Conservation (phyloP, 2,797 vertebrate genomes). For the Oreochromis grahami region DNA sequence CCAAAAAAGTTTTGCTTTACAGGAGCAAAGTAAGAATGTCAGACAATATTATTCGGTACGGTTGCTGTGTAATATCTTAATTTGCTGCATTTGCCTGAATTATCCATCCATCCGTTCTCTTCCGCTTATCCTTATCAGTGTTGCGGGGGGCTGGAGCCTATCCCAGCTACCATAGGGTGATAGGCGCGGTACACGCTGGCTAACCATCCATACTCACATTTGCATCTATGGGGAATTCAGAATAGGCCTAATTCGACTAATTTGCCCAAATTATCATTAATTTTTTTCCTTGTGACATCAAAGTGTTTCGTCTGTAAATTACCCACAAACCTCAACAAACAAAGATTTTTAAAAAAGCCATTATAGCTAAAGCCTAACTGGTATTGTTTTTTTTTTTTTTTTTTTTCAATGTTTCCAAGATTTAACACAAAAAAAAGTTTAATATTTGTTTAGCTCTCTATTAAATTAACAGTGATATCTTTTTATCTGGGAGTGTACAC, state of each 20-base stretch:
- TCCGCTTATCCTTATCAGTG: neutral
- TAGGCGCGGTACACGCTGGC: neutral
- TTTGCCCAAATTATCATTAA: neutral
- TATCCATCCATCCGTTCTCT: rapidly evolving
- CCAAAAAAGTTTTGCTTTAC: neutral
- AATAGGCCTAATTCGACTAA: neutral
- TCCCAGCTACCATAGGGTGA: neutral
- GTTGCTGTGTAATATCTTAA: neutral
- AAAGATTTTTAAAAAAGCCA: neutral
- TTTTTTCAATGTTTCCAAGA: rapidly evolving
- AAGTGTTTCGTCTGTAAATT: neutral
- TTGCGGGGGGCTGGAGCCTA: neutral
- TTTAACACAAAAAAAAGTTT: neutral
- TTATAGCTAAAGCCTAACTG: neutral
- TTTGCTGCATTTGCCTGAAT: neutral
- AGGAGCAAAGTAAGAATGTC: neutral
- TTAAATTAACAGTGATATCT: neutral
- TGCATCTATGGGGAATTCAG: neutral
- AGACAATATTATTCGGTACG: neutral
- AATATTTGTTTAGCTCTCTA: neutral
- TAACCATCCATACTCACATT: neutral
- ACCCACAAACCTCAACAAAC: neutral
- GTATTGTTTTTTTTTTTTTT: too few relatives aligned
- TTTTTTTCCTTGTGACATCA: neutral
- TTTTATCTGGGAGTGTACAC: neutral